A percentile compares a stretch with the other conserved stretches of the same genome.
Conservation (phyloP, 2,797 vertebrate species). For the Thaleichthys pacificus region DNA sequence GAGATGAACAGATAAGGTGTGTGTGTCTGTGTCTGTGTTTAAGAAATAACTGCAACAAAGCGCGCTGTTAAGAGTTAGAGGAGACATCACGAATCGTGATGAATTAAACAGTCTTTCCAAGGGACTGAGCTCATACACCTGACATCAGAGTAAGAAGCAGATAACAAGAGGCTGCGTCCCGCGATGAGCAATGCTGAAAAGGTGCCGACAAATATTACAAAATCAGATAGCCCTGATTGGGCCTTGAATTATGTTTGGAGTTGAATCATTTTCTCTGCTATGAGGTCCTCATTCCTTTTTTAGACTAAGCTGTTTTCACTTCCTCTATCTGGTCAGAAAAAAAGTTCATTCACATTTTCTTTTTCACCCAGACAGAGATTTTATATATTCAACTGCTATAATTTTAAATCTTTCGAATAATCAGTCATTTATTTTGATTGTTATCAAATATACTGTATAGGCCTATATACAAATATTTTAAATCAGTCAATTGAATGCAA, state of each 20-base stretch:
- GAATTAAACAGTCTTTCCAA: background rate
- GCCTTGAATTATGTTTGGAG: background rate
- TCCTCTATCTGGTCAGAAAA: background rate
- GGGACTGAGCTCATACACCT: background rate
- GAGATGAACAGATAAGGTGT: conserved; percentile 65
- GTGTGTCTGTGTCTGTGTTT: conserved; percentile 2
- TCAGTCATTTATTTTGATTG: background rate
- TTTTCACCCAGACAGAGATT: too few relatives aligned
- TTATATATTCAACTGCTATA: too few relatives aligned
- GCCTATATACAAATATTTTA: background rate
- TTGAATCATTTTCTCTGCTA: background rate
- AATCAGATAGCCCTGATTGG: conserved; percentile 2
- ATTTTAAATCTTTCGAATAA: background rate
- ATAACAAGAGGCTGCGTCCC: background rate
- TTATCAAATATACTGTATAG: background rate
- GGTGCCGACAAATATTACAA: background rate
- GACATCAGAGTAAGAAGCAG: background rate
- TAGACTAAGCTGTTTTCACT: background rate
- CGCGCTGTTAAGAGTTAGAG: conserved; percentile 7
- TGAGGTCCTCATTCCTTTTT: too few relatives aligned
- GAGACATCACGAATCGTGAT: background rate
- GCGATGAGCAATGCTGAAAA: background rate
- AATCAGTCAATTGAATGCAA: background rate
- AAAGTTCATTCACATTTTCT: background rate
- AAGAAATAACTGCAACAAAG: background rate